phyloP scores from a whole-genome alignment of 2,113 vertebrate genomes.

The Platanista minor region DNA sequence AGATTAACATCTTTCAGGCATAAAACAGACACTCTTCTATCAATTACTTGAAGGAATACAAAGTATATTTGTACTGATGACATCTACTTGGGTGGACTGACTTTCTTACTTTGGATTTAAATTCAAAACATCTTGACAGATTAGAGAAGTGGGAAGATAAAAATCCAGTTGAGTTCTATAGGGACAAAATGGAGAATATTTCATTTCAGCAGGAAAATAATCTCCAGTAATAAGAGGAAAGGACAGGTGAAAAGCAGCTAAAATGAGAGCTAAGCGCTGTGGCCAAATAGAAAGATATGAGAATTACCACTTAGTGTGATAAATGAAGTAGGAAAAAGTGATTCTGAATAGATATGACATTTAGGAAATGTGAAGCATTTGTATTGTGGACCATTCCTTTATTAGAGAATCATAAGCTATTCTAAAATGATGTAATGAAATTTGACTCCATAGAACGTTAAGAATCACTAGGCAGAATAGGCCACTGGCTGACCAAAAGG shows the following conservation, averaged over 20 bases:
- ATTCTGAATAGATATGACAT: neutral
- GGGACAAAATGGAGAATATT: slow-evolving; percentile 34
- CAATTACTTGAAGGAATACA: neutral
- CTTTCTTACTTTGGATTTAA: slow-evolving; percentile 15
- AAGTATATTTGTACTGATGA: slow-evolving; percentile 2
- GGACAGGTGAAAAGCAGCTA: neutral
- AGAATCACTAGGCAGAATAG: neutral
- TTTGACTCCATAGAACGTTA: neutral
- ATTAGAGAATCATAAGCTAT: neutral
- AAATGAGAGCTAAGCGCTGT: neutral
- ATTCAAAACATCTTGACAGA: slow-evolving; percentile 49
- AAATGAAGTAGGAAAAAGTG: neutral
- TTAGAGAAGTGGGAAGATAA: slow-evolving; percentile 27
- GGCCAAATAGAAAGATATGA: neutral
- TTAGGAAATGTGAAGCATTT: neutral
- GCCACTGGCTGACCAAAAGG: neutral
- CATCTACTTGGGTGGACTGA: slow-evolving; percentile 3
- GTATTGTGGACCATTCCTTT: neutral
- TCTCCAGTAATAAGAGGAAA: slow-evolving; percentile 59
- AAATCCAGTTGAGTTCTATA: slow-evolving; percentile 44
- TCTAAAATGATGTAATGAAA: slow-evolving; percentile 1
- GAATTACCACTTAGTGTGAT: neutral
- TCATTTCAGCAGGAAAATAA: slow-evolving; percentile 53
- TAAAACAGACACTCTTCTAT: neutral
- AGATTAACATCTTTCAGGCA: neutral